These are phyloP conservation scores for Chelonoidis abingdonii DNA, from an alignment of 2,113 vertebrate species.

Conservation along the genomic window DNA sequence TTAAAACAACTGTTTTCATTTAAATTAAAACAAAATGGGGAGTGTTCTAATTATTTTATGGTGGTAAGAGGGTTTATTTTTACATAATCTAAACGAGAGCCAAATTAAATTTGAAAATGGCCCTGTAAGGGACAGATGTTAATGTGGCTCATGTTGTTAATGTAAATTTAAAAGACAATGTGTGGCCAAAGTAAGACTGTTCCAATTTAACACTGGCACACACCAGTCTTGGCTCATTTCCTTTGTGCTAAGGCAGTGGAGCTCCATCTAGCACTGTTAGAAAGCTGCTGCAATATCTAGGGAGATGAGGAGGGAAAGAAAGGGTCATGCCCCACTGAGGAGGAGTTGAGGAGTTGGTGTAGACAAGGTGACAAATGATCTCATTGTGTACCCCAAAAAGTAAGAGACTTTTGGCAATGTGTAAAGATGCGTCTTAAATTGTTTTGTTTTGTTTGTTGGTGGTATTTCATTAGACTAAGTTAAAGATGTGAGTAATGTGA, in stretches of 20 bases:
- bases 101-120: not conserved
- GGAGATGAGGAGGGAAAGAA: not conserved
- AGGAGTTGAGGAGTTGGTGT: fast-evolving
- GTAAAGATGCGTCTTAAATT: not conserved
- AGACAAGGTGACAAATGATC: not conserved
- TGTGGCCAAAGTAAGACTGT: not conserved
- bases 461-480: not conserved
- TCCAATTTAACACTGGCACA: not conserved
- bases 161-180: not conserved
- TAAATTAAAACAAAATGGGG: not conserved
- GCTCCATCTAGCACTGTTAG: not conserved
- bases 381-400: not conserved
- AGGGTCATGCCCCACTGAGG: not conserved
- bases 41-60: not conserved
- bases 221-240: not conserved
- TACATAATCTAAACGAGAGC: not conserved
- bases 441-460: not conserved
- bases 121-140: not conserved
- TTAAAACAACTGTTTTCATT: not conserved
- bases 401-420: not conserved
- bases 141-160: not conserved
- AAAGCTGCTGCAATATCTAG: not conserved
- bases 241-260: not conserved
- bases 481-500: not conserved
- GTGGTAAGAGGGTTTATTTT: not conserved